These are phyloP conservation scores for Zaprionus africanus DNA, from an alignment of 1,140 invertebrate genomes.

Conservation along the genomic window DNA sequence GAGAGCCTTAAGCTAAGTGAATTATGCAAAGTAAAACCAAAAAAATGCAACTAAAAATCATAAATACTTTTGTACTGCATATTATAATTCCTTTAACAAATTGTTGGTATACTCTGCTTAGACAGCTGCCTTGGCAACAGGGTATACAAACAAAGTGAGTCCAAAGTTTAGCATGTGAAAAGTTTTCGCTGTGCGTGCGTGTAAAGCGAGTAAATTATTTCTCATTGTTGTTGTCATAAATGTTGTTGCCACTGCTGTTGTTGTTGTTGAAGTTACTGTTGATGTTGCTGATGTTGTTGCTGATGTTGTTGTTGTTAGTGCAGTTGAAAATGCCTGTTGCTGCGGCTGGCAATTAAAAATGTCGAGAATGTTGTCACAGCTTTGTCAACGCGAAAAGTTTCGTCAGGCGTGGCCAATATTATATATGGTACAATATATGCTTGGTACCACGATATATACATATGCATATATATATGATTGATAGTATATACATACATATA, in stretches of 20 bases:
- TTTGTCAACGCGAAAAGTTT: conserved; percentile 13
- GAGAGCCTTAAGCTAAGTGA: background rate
- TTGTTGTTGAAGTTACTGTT: background rate
- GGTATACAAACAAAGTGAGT: conserved; percentile 19
- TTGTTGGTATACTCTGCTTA: background rate
- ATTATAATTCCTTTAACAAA: too few relatives aligned
- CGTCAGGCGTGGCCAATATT: conserved; percentile 8
- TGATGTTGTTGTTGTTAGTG: conserved; percentile 11
- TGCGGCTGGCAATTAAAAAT: conserved; percentile 72
- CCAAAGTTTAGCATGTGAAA: conserved; percentile 44
- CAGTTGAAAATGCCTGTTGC: conserved; percentile 71
- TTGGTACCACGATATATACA: background rate
- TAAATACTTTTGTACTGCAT: background rate
- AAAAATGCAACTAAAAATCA: background rate
- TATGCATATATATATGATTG: background rate
- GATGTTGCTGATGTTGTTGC: conserved; percentile 19
- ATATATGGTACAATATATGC: background rate
- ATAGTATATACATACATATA: background rate
- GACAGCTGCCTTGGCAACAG: background rate
- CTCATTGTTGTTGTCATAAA: conserved; percentile 53
- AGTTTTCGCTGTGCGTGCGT: conserved; percentile 42
- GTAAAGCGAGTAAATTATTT: conserved; percentile 71
- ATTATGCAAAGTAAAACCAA: background rate
- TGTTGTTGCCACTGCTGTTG: conserved; percentile 25
- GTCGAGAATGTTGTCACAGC: conserved; percentile 58